These are phyloP conservation scores for Sarcophaga peregrina DNA, from an alignment of 1,140 invertebrate species.

Conservation along the genomic window DNA sequence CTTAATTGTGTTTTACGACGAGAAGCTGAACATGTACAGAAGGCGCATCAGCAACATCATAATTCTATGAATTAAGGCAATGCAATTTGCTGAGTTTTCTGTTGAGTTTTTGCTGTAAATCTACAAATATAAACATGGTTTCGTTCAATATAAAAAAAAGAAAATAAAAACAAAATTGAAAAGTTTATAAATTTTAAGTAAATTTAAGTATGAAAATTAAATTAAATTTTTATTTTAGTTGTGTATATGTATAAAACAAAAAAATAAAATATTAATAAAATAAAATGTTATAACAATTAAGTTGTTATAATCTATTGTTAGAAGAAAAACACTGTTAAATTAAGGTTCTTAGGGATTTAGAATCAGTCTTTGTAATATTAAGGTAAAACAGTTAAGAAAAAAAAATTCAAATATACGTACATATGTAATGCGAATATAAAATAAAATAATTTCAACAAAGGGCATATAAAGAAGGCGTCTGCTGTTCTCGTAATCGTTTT, in stretches of 20 bases:
- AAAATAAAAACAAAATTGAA: neutral
- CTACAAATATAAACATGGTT: neutral
- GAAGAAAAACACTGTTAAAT: too few relatives aligned
- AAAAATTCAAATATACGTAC: too few relatives aligned
- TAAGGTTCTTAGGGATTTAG: too few relatives aligned
- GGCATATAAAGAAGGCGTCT: too few relatives aligned
- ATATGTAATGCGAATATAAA: too few relatives aligned
- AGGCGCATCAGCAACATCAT: conserved; percentile 20
- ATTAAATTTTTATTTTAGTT: neutral
- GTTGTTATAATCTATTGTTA: too few relatives aligned
- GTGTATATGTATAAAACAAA: neutral
- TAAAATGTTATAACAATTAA: too few relatives aligned
- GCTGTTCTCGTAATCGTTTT: too few relatives aligned
- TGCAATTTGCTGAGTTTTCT: neutral
- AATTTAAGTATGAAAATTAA: neutral
- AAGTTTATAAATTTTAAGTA: neutral
- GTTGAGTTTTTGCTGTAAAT: neutral
- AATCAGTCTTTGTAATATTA: too few relatives aligned
- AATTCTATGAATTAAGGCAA: neutral
- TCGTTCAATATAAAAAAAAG: neutral
- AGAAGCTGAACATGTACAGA: conserved; percentile 49
- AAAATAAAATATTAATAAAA: neutral
- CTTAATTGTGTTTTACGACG: conserved; percentile 61
- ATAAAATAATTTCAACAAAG: too few relatives aligned
- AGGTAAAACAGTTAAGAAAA: too few relatives aligned